Evolutionary conservation across 2,797 vertebrate genomes (phyloP).

Genomic region (Tarsius wallacei): DNA sequence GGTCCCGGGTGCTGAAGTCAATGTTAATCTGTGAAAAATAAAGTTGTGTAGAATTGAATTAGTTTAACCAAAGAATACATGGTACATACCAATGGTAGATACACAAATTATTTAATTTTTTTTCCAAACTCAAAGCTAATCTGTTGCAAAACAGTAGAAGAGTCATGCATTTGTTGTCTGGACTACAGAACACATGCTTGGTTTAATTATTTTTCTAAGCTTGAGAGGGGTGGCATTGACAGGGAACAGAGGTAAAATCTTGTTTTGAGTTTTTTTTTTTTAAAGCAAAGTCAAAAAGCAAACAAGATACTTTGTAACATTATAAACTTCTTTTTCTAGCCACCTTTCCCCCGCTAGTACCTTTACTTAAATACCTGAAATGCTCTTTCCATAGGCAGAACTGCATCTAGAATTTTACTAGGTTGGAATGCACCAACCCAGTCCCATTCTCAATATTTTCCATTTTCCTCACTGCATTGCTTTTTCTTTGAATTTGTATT

Average conservation of each 20-base stretch:
- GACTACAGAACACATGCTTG: neutral
- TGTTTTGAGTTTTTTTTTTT: slow-evolving; percentile 25
- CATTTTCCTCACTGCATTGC: fast-evolving
- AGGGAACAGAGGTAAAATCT: neutral
- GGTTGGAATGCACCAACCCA: neutral
- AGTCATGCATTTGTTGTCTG: slow-evolving; percentile 62
- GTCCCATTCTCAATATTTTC: neutral
- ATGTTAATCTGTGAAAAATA: slow-evolving; percentile 96
- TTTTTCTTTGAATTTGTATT: slow-evolving; percentile 32
- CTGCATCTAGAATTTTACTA: neutral
- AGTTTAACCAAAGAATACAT: slow-evolving; percentile 53
- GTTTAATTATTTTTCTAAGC: slow-evolving; percentile 51
- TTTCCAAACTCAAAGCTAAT: slow-evolving; percentile 56
- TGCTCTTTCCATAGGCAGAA: neutral
- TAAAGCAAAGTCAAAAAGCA: neutral
- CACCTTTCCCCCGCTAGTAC: too few species aligned
- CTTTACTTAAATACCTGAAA: neutral
- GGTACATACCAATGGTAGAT: neutral
- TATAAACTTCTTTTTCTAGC: neutral
- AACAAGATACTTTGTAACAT: neutral
- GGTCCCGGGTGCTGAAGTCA: slow-evolving; percentile 95
- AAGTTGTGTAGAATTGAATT: slow-evolving; percentile 55
- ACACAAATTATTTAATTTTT: slow-evolving; percentile 61
- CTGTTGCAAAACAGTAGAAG: slow-evolving; percentile 81
- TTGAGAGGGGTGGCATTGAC: neutral